Percentiles rank a stretch among this genome's conserved stretches.
Evolutionary conservation across 2,113 vertebrate genomes (phyloP).

Genomic region (Mystacornis crossleyi): DNA sequence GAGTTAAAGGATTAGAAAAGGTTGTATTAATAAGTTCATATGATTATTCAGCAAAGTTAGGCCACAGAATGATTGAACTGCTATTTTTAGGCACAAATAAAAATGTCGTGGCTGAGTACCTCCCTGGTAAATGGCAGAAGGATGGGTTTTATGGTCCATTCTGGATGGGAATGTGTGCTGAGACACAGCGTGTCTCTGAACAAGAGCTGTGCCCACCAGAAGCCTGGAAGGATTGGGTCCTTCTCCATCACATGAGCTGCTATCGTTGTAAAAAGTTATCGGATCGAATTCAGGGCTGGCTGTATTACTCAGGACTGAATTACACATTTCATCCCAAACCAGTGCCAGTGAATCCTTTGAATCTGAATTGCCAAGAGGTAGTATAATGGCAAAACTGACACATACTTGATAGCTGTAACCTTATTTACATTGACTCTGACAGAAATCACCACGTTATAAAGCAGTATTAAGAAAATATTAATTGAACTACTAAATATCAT

Average conservation of each 20-base stretch:
- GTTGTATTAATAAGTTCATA: not conserved
- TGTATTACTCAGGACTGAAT: not conserved
- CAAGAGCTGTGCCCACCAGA: not conserved
- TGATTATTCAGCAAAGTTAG: not conserved
- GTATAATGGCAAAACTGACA: slow-evolving; percentile 20
- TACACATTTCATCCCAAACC: not conserved
- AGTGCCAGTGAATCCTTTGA: not conserved
- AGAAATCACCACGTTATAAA: slow-evolving; percentile 29
- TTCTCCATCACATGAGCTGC: rapidly evolving
- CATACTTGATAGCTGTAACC: slow-evolving; percentile 43
- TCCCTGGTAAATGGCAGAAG: not conserved
- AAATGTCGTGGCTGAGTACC: not conserved
- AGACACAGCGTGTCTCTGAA: rapidly evolving
- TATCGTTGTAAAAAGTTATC: rapidly evolving
- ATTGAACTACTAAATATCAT: slow-evolving; percentile 29
- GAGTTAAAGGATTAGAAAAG: not conserved
- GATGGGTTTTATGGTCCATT: not conserved
- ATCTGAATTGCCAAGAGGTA: slow-evolving; percentile 17
- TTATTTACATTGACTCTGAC: slow-evolving; percentile 56
- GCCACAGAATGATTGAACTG: not conserved
- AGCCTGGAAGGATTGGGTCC: not conserved
- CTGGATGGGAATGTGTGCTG: rapidly evolving
- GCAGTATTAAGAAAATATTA: slow-evolving; percentile 37
- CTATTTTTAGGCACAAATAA: not conserved
- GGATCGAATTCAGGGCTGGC: rapidly evolving